These are phyloP conservation scores for Melanargia galathea DNA, from an alignment of 2,888 invertebrate species.

Conservation along the genomic window DNA sequence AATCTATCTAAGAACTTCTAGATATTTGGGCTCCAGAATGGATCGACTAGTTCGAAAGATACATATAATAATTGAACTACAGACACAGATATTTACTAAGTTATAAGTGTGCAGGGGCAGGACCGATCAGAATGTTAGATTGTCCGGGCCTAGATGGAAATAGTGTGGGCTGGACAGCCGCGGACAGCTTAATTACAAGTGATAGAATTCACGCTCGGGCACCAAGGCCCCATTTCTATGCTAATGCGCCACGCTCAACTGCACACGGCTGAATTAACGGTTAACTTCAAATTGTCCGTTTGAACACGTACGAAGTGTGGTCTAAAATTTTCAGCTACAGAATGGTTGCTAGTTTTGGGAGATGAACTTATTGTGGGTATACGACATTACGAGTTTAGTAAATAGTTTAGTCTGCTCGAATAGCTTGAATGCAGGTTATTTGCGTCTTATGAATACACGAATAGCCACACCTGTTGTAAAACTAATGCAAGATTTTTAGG, in stretches of 20 bases:
- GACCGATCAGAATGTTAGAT: neutral
- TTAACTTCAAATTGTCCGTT: slow-evolving; percentile 33
- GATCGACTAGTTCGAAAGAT: too few relatives aligned
- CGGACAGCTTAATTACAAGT: slow-evolving; percentile 44
- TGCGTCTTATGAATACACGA: too few relatives aligned
- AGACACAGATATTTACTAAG: too few relatives aligned
- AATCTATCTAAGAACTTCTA: too few relatives aligned
- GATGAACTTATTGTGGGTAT: neutral
- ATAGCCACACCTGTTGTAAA: too few relatives aligned
- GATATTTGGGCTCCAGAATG: too few relatives aligned
- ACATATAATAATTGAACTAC: too few relatives aligned
- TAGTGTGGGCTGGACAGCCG: slow-evolving; percentile 38
- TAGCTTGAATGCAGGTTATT: too few relatives aligned
- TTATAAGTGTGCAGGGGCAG: neutral
- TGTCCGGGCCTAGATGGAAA: slow-evolving; percentile 25
- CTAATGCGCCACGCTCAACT: slow-evolving; percentile 37
- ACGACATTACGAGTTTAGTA: too few relatives aligned
- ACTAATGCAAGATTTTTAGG: too few relatives aligned
- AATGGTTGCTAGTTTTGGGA: neutral
- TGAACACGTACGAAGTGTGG: slow-evolving; percentile 10
- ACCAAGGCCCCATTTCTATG: slow-evolving; percentile 43
- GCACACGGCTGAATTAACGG: slow-evolving; percentile 37
- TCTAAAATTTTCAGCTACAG: slow-evolving; percentile 17
- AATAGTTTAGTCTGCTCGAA: too few relatives aligned
- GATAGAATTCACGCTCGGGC: slow-evolving; percentile 41